phyloP scores from a whole-genome alignment of 1,140 invertebrate species.

The Rhopalosiphum maidis region DNA sequence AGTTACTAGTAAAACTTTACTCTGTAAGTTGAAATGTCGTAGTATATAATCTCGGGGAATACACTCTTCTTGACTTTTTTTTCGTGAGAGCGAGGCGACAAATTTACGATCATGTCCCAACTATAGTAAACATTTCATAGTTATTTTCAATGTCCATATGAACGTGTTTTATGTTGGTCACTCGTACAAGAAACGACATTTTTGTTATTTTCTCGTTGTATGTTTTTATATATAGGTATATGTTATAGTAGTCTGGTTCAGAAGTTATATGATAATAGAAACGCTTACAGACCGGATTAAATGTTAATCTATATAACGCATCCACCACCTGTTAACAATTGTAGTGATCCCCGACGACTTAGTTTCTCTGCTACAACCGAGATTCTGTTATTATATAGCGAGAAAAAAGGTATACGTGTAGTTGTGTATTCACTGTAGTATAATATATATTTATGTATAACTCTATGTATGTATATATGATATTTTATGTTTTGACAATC shows the following conservation, averaged over 20 bases:
- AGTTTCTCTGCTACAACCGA: neutral
- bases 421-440: neutral
- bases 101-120: neutral
- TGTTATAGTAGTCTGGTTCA: neutral
- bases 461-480: neutral
- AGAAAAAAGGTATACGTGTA: neutral
- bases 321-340: conserved; percentile 14
- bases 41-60: neutral
- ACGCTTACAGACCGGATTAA: conserved; percentile 1
- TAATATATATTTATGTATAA: neutral
- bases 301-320: conserved; percentile 6
- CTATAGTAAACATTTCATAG: neutral
- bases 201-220: neutral
- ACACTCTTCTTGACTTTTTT: neutral
- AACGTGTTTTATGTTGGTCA: conserved; percentile 1
- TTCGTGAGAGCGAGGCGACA: fast-evolving
- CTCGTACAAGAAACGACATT: neutral
- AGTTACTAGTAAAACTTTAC: neutral
- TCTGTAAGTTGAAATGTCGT: neutral
- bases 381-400: neutral
- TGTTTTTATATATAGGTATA: neutral
- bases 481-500: neutral
- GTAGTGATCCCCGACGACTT: neutral
- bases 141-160: neutral
- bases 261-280: neutral